Conservation (phyloP, 1,140 invertebrate species). For the Anadara kagoshimensis region DNA sequence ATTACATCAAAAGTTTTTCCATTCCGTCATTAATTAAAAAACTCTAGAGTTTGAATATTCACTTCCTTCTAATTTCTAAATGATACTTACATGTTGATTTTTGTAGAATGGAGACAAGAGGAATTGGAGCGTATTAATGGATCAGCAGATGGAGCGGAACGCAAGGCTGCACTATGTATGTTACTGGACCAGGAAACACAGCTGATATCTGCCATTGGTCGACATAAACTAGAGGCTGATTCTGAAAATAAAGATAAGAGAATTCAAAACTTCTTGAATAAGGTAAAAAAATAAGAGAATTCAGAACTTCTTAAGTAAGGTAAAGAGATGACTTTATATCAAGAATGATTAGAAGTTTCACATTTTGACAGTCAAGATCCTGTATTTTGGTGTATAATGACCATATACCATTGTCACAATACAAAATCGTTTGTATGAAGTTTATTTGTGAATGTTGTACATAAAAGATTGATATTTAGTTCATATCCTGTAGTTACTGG, state of each 20-base stretch:
- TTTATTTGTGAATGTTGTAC: too few species aligned
- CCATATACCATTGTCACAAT: too few species aligned
- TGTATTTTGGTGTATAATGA: too few species aligned
- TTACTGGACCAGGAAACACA: slow-evolving; percentile 74
- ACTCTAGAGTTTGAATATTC: too few species aligned
- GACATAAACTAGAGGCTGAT: slow-evolving; percentile 71
- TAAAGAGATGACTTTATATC: slow-evolving; percentile 17
- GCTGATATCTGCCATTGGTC: slow-evolving; percentile 72
- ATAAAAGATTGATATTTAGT: too few species aligned
- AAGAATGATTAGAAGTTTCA: too few species aligned
- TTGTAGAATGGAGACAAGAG: slow-evolving; percentile 71
- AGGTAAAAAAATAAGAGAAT: slow-evolving; percentile 68
- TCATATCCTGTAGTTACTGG: too few species aligned
- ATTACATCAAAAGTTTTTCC: background rate
- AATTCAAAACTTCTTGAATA: slow-evolving; percentile 71
- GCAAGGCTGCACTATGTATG: slow-evolving; percentile 73
- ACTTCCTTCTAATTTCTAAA: background rate
- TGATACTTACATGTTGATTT: slow-evolving; percentile 17
- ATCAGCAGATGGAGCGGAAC: slow-evolving; percentile 67
- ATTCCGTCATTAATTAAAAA: background rate
- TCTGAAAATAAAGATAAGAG: slow-evolving; percentile 68
- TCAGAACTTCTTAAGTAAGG: slow-evolving; percentile 71
- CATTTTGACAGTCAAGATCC: too few species aligned
- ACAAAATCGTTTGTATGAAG: too few species aligned
- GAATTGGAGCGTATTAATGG: slow-evolving; percentile 71